Conservation (phyloP, 2,888 invertebrate species). For the Nomada flava region DNA sequence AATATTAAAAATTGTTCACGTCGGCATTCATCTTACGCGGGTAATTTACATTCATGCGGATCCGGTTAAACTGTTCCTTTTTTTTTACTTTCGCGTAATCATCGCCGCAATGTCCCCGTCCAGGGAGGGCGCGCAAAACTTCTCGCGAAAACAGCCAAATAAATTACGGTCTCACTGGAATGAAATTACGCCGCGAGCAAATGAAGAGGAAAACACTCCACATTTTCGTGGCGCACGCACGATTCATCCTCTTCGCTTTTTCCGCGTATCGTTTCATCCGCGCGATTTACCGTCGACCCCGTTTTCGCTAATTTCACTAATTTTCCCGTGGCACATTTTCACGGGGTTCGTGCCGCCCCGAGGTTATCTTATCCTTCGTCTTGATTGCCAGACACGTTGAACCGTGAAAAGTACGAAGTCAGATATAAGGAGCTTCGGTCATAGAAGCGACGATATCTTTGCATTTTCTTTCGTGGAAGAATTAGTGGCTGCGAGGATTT, state of each 20-base stretch:
- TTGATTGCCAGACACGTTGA: slow-evolving; percentile 18
- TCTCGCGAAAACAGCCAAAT: slow-evolving; percentile 13
- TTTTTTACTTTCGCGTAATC: slow-evolving; percentile 6
- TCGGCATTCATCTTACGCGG: slow-evolving; percentile 41
- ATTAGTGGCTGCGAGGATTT: too few relatives aligned
- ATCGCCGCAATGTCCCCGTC: neutral
- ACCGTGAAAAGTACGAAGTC: neutral
- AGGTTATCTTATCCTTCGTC: neutral
- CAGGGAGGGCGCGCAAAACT: slow-evolving; percentile 4
- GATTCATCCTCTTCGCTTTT: neutral
- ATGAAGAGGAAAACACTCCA: slow-evolving; percentile 22
- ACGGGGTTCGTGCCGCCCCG: neutral
- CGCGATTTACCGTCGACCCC: neutral
- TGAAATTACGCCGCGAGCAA: slow-evolving; percentile 27
- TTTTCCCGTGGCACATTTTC: neutral
- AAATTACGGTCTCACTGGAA: slow-evolving; percentile 14
- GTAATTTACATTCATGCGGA: slow-evolving; percentile 55
- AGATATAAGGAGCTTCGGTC: neutral
- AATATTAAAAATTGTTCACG: slow-evolving; percentile 48
- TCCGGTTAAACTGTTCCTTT: slow-evolving; percentile 33
- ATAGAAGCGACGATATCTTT: neutral
- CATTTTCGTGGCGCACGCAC: neutral
- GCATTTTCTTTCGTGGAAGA: neutral
- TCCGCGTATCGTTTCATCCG: neutral
- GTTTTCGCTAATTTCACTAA: neutral